phyloP scores from a whole-genome alignment of 2,113 vertebrate species.

The Albula goreensis region DNA sequence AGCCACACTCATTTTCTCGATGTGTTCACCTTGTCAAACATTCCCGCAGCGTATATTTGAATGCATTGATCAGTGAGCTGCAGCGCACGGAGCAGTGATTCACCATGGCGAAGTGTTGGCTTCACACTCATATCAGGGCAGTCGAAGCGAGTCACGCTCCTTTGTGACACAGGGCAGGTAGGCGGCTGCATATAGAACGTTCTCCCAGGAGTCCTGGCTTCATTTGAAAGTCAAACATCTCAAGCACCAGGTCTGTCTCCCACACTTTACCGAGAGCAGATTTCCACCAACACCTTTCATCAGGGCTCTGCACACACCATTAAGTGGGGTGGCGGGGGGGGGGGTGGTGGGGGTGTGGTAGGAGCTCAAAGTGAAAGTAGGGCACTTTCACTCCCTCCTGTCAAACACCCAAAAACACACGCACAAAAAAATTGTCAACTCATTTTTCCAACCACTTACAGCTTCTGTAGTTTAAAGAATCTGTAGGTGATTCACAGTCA shows the following conservation, averaged over 20 bases:
- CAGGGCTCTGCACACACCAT: too few relatives aligned
- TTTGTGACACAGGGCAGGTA: background rate
- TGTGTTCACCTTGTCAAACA: background rate
- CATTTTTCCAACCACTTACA: too few relatives aligned
- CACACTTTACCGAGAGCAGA: background rate
- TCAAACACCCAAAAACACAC: too few relatives aligned
- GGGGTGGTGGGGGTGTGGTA: too few relatives aligned
- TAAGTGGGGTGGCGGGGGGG: too few relatives aligned
- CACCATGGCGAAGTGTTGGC: background rate
- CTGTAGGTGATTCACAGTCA: too few relatives aligned
- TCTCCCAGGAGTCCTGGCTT: background rate
- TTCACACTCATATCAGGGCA: background rate
- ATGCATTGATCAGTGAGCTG: background rate
- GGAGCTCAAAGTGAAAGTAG: too few relatives aligned
- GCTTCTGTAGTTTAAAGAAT: too few relatives aligned
- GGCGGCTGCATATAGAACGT: background rate
- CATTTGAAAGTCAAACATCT: constrained; percentile 3
- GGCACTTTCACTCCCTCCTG: too few relatives aligned
- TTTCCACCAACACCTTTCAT: background rate
- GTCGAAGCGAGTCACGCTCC: background rate
- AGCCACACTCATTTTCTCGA: background rate
- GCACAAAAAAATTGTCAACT: too few relatives aligned
- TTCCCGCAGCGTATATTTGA: background rate
- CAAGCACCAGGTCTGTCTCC: background rate
- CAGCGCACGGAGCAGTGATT: background rate